Percentiles rank a stretch among this genome's conserved stretches.
phyloP scores from a whole-genome alignment of 2,113 vertebrate genomes.

The Eleginops maclovinus region DNA sequence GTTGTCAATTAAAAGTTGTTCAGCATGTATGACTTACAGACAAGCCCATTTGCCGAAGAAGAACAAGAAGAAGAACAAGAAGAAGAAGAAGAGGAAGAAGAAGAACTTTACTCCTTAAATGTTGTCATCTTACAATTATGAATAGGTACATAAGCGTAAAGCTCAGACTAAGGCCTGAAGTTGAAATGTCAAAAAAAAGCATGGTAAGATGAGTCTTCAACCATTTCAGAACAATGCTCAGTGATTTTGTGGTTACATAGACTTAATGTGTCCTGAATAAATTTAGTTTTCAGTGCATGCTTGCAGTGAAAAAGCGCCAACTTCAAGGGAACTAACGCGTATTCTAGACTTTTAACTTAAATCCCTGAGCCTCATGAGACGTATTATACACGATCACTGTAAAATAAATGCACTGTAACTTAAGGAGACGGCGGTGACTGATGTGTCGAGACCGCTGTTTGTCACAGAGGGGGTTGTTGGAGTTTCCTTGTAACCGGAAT shows the following conservation, averaged over 20 bases:
- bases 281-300: neutral
- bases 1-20: conserved; percentile 55
- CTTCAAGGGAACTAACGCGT: neutral
- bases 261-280: neutral
- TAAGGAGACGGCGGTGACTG: conserved; percentile 27
- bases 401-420: neutral
- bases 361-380: neutral
- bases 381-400: neutral
- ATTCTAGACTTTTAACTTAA: neutral
- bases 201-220: neutral
- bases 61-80: too few species aligned
- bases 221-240: neutral
- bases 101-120: neutral
- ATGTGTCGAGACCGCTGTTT: conserved; percentile 64
- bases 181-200: neutral
- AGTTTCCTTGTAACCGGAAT: conserved; percentile 84
- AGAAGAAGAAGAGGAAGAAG: too few species aligned
- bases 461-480: conserved; percentile 69
- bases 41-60: too few species aligned
- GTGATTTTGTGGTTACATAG: neutral
- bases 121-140: neutral
- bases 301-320: neutral
- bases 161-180: neutral
- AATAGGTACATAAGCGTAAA: neutral
- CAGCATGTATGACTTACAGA: conserved; percentile 34